These are phyloP conservation scores for Tribolium castaneum DNA, from an alignment of 1,140 invertebrate species.

Conservation along the genomic window DNA sequence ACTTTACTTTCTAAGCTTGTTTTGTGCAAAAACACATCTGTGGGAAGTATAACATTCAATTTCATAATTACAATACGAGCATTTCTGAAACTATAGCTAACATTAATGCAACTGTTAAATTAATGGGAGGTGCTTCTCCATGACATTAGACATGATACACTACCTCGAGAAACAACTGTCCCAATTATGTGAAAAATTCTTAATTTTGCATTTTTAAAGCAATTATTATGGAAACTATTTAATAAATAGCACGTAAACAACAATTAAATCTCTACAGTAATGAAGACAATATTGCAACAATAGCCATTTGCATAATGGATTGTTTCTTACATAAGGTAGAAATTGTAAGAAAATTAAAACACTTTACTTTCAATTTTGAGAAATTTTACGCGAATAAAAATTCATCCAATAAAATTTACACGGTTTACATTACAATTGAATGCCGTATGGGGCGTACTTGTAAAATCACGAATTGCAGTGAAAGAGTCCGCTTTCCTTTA, in stretches of 20 bases:
- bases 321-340: conserved; percentile 32
- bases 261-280: conserved; percentile 36
- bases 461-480: conserved; percentile 32
- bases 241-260: conserved; percentile 34
- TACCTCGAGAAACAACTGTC: background rate
- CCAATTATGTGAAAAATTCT: conserved; percentile 14
- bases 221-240: conserved; percentile 30
- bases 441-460: conserved; percentile 22
- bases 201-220: background rate
- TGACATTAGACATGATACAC: conserved; percentile 22
- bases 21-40: conserved; percentile 38
- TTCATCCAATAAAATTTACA: conserved; percentile 20
- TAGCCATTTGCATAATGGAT: conserved; percentile 31
- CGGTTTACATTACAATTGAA: conserved; percentile 28
- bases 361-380: conserved; percentile 34
- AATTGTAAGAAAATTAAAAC: conserved; percentile 32
- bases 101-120: conserved; percentile 25
- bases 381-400: conserved; percentile 18
- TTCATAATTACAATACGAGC: conserved; percentile 42
- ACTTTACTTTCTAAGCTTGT: conserved; percentile 45
- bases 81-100: conserved; percentile 9
- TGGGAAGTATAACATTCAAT: conserved; percentile 44
- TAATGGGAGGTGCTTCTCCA: background rate
- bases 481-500: conserved; percentile 28
- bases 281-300: conserved; percentile 31